phyloP scores from a whole-genome alignment of 2,113 vertebrate species.

The Vidua chalybeata region DNA sequence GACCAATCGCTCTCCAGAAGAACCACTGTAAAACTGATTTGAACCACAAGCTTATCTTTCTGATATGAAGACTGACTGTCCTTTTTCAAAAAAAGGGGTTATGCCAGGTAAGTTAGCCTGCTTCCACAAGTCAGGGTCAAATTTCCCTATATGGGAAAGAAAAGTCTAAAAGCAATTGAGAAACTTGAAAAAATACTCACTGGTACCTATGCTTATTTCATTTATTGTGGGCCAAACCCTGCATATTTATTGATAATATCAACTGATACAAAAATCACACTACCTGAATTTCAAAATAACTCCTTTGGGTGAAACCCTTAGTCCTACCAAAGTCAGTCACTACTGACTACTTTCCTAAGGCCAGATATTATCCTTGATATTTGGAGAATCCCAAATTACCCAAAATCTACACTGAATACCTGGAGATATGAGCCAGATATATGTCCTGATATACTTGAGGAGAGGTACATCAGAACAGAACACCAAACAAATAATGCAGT shows the following conservation, averaged over 20 bases:
- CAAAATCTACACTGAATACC: not conserved
- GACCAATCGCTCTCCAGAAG: fast-evolving
- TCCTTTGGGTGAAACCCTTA: not conserved
- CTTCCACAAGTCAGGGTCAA: not conserved
- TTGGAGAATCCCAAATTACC: not conserved
- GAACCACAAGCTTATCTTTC: not conserved
- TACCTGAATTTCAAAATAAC: not conserved
- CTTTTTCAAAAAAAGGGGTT: not conserved
- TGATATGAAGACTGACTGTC: not conserved
- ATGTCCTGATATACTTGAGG: not conserved
- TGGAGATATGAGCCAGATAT: not conserved
- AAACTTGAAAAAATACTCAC: not conserved
- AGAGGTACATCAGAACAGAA: not conserved
- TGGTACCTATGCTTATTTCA: not conserved
- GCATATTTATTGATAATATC: not conserved
- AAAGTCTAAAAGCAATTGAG: not conserved
- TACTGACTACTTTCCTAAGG: not conserved
- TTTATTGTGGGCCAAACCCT: not conserved
- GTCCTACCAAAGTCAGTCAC: not conserved
- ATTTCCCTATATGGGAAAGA: not conserved
- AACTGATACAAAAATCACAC: not conserved
- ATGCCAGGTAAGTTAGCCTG: not conserved
- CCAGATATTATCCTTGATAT: not conserved
- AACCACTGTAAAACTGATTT: not conserved
- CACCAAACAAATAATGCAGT: not conserved